These are phyloP conservation scores for Euplagia quadripunctaria DNA, from an alignment of 2,888 invertebrate genomes.

Conservation along the genomic window DNA sequence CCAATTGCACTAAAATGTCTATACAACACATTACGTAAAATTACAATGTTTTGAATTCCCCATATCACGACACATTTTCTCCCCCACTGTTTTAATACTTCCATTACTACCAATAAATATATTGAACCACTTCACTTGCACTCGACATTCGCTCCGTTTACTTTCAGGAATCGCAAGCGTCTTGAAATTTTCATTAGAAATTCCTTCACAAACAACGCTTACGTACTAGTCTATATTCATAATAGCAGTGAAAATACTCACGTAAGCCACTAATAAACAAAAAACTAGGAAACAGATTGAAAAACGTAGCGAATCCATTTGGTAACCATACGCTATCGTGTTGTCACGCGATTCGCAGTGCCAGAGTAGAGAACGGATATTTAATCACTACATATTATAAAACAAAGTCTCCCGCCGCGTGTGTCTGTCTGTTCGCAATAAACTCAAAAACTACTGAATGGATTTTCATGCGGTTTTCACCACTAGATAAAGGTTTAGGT, in stretches of 20 bases:
- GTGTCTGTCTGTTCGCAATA: too few species aligned
- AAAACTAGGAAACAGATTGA: slow-evolving; percentile 49
- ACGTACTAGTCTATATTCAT: slow-evolving; percentile 21
- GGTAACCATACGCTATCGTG: slow-evolving; percentile 51
- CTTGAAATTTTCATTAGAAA: slow-evolving; percentile 9
- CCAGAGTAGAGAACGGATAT: slow-evolving; percentile 23
- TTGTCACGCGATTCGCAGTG: slow-evolving; percentile 49
- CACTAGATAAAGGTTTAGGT: too few species aligned
- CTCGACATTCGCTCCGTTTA: neutral
- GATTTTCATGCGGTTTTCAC: too few species aligned
- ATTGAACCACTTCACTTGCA: neutral
- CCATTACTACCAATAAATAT: too few species aligned
- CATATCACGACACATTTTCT: too few species aligned
- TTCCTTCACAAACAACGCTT: slow-evolving; percentile 37
- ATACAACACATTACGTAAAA: too few species aligned
- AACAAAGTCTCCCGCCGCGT: too few species aligned
- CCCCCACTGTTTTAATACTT: too few species aligned
- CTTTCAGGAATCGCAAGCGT: neutral
- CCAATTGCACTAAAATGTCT: too few species aligned
- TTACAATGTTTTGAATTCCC: too few species aligned
- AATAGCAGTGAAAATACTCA: slow-evolving; percentile 32
- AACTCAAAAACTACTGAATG: too few species aligned
- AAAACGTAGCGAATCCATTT: slow-evolving; percentile 51
- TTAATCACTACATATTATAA: too few species aligned
- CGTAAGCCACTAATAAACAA: slow-evolving; percentile 39